phyloP scores from a whole-genome alignment of 1,140 invertebrate species.

The Trichonephila clavipes region DNA sequence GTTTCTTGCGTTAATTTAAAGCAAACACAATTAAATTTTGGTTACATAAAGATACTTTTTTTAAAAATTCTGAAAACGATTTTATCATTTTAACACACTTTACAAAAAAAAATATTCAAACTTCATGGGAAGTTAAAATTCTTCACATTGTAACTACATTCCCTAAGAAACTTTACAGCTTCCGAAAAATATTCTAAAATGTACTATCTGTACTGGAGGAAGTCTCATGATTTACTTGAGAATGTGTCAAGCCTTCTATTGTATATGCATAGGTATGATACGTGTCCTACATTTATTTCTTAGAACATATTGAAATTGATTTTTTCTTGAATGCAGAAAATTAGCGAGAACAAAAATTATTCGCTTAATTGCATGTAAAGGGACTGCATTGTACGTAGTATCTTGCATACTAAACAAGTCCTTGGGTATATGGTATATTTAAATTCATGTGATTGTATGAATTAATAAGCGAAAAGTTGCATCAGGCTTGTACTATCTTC shows the following conservation, averaged over 20 bases:
- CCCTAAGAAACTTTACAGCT: not conserved
- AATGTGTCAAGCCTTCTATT: not conserved
- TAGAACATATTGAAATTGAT: not conserved
- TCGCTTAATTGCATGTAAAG: not conserved
- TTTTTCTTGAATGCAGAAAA: not conserved
- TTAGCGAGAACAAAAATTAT: not conserved
- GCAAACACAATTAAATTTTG: too few species aligned
- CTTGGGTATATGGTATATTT: constrained; percentile 6
- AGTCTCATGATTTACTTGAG: not conserved
- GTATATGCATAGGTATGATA: not conserved
- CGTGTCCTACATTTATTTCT: not conserved
- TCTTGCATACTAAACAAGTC: not conserved
- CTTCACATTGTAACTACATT: not conserved
- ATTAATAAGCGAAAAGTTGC: not conserved
- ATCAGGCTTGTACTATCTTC: not conserved
- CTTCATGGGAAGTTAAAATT: not conserved
- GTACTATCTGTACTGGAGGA: not conserved
- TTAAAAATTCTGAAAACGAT: too few species aligned
- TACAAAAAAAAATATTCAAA: too few species aligned
- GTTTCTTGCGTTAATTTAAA: too few species aligned
- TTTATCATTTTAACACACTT: too few species aligned
- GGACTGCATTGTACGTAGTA: not conserved
- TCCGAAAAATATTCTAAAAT: not conserved
- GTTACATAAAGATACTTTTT: too few species aligned
- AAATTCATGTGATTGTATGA: not conserved